phyloP scores from a whole-genome alignment of 2,888 invertebrate species.

The Brachyopa scutellaris region DNA sequence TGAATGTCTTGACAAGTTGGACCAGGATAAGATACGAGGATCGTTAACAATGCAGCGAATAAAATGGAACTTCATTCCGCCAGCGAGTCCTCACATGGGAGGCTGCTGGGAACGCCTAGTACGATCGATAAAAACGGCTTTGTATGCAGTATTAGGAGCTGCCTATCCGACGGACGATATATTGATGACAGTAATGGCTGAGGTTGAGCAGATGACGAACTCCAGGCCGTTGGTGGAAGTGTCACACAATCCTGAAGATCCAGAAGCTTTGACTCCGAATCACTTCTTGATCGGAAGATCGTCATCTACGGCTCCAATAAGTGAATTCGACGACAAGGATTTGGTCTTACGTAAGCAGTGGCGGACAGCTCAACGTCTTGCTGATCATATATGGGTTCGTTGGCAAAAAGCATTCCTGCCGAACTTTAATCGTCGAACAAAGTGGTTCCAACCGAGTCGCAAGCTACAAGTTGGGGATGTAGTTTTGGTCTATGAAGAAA shows the following conservation, averaged over 20 bases:
- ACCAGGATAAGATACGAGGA: slow-evolving; percentile 2
- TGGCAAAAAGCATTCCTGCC: too few relatives aligned
- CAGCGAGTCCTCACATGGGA: slow-evolving; percentile 65
- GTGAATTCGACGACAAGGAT: slow-evolving; percentile 1
- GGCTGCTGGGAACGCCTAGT: slow-evolving; percentile 58
- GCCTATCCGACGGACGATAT: slow-evolving; percentile 66
- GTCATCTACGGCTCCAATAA: not conserved
- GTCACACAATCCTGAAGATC: slow-evolving; percentile 29
- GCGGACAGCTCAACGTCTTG: slow-evolving; percentile 24
- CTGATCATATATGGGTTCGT: not conserved
- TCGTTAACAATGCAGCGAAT: slow-evolving; percentile 12
- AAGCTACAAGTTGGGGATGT: too few relatives aligned
- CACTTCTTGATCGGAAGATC: slow-evolving; percentile 63
- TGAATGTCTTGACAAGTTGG: not conserved
- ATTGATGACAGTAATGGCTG: slow-evolving; percentile 5
- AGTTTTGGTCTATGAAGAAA: too few relatives aligned
- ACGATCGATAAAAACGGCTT: slow-evolving; percentile 40
- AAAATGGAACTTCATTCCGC: slow-evolving; percentile 72
- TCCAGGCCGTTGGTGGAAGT: slow-evolving; percentile 20
- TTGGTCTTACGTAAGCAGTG: not conserved
- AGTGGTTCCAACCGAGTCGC: too few relatives aligned
- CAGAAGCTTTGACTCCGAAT: slow-evolving; percentile 68
- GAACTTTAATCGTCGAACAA: too few relatives aligned
- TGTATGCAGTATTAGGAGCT: slow-evolving; percentile 46
- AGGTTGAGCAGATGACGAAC: slow-evolving; percentile 63